Evolutionary conservation across 2,888 invertebrate genomes (phyloP), one percentile per base, ranked within the genome.

Genomic region (Tetragonula carbonaria): DNA sequence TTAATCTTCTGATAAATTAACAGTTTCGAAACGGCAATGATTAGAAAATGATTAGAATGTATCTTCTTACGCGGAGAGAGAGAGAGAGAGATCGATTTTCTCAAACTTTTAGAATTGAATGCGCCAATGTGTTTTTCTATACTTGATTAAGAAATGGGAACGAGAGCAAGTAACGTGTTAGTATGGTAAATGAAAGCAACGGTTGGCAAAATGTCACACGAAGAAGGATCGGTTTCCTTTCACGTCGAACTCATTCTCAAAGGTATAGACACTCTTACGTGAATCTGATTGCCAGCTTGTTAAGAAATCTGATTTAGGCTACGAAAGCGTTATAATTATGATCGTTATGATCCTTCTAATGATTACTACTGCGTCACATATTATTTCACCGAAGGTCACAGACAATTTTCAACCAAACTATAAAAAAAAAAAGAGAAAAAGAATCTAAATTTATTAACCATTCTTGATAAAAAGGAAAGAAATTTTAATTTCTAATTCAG

Each of bases 231-330:
- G 23, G 16, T 28, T 62, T 14, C 23, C 28, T 62, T 62, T 62
- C 23, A 62, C 62, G 1, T 62, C 6, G 23, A 62, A 62, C 23
- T 62, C 14, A 62, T 62, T 62, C 16, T 62, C 62, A 28, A 18
- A 62, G 28, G 16, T 18, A 18, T 16, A 28, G 23, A 45, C 1
- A 45, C 8, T 23, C 23, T 59, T 59, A n/a, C 5, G 23, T 59
- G 14, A 59, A n/a, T 59, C 57, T 23, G 57, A 5, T 13, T 14
- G 57, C n/a, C n/a, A 14, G n/a, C 57, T 14, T 13, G n/a, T 16
- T 28, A 16, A 8, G n/a, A n/a, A 72, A 18, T 28, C 45, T 73
- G 66, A 67, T 75, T 73, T 23, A 79, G 71, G 66, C 45, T 8
- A 45, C 45, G 45, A 45, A 45, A 45, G 8, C 8, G 8, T 45